Conservation (phyloP, 2,113 vertebrate genomes). For the Nerophis ophidion region DNA sequence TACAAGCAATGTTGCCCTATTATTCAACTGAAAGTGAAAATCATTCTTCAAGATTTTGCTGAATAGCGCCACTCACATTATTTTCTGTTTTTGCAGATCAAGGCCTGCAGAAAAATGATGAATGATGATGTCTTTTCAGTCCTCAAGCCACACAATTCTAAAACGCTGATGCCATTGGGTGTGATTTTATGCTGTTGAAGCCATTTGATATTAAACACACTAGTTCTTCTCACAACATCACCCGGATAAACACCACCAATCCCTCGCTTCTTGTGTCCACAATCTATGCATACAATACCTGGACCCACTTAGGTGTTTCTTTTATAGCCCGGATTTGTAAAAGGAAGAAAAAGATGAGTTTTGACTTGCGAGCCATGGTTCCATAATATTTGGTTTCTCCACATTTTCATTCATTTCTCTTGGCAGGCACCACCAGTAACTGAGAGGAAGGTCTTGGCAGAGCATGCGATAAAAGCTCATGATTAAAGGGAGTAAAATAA, state of each 20-base stretch:
- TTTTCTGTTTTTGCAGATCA: slow-evolving; percentile 15
- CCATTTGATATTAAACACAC: slow-evolving; percentile 36
- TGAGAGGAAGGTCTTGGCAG: slow-evolving; percentile 71
- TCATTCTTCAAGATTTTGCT: slow-evolving; percentile 3
- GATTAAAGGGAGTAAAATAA: slow-evolving; percentile 76
- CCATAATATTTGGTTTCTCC: slow-evolving; percentile 68
- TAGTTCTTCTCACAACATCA: slow-evolving; percentile 24
- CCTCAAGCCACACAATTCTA: slow-evolving; percentile 27
- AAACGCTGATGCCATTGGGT: slow-evolving; percentile 38
- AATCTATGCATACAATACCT: slow-evolving; percentile 46
- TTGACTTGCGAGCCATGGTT: slow-evolving; percentile 56
- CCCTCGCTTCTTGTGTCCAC: slow-evolving; percentile 18
- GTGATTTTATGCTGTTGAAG: slow-evolving; percentile 36
- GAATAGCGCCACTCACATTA: not conserved
- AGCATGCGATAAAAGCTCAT: slow-evolving; percentile 64
- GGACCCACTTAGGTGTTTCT: slow-evolving; percentile 55
- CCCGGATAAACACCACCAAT: slow-evolving; percentile 21
- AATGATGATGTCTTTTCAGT: slow-evolving; percentile 26
- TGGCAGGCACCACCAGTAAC: slow-evolving; percentile 58
- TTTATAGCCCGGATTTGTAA: slow-evolving; percentile 45
- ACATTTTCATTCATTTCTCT: slow-evolving; percentile 71
- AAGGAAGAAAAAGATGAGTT: slow-evolving; percentile 54
- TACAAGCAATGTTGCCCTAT: slow-evolving; percentile 6
- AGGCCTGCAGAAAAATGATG: slow-evolving; percentile 26
- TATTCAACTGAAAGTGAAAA: slow-evolving; percentile 10